Percentiles rank a stretch among this genome's conserved stretches.
Evolutionary conservation across 2,113 vertebrate species (phyloP).

Genomic region (Lamprotornis superbus): DNA sequence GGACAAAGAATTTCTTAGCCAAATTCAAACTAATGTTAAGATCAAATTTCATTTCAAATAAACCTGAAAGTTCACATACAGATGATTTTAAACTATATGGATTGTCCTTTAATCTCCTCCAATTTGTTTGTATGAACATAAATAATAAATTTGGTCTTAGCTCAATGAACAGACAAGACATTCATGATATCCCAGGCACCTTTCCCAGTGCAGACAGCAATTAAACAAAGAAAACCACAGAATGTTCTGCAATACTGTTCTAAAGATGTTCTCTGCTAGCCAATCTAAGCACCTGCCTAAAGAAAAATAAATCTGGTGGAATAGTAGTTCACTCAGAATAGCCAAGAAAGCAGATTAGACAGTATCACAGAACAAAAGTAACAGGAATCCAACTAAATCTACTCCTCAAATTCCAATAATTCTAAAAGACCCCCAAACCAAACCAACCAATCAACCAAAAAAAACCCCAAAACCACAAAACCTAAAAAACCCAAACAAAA

Average conservation of each 20-base stretch:
- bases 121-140: background rate
- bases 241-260: background rate
- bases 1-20: background rate
- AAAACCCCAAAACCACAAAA: background rate
- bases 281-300: background rate
- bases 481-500: background rate
- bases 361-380: background rate
- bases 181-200: background rate
- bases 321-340: background rate
- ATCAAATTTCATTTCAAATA: background rate
- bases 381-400: background rate
- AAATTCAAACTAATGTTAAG: background rate
- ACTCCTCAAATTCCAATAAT: background rate
- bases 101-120: background rate
- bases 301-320: background rate
- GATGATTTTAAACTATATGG: background rate
- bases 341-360: background rate
- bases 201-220: background rate
- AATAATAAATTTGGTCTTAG: background rate
- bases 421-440: background rate
- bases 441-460: background rate
- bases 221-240: background rate
- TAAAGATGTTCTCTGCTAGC: background rate
- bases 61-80: background rate
- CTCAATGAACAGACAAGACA: background rate